Conservation (phyloP, 2,888 invertebrate genomes). For the Philopedon plagiatum region DNA sequence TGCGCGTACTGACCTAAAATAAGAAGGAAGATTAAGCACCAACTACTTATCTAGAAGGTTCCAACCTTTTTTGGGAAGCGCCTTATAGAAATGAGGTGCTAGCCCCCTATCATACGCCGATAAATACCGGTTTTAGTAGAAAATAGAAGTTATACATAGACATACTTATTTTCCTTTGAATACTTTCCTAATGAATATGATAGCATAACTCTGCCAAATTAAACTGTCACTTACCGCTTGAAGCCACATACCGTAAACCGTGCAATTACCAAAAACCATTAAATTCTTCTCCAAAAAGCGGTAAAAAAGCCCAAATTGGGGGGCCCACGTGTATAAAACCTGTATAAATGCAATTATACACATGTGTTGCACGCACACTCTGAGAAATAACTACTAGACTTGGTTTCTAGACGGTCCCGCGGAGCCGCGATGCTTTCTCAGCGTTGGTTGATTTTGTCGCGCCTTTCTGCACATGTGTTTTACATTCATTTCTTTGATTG, state of each 20-base stretch:
- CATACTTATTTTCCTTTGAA: no score
- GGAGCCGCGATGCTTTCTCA: conserved; percentile 36
- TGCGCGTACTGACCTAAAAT: no score
- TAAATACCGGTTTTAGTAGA: no score
- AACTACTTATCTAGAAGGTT: no score
- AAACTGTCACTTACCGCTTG: not conserved
- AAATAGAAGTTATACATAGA: no score
- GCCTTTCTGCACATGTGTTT: conserved; percentile 46
- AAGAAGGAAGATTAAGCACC: no score
- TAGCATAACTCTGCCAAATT: not conserved
- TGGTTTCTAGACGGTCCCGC: conserved; percentile 33
- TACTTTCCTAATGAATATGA: not conserved
- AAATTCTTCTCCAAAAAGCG: conserved; percentile 34
- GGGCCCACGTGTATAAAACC: conserved; percentile 31
- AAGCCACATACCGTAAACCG: not conserved
- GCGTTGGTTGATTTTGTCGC: conserved; percentile 44
- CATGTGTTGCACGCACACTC: conserved; percentile 26
- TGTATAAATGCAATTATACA: conserved; percentile 11
- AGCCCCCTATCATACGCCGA: no score
- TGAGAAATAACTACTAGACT: conserved; percentile 39
- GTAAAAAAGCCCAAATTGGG: conserved; percentile 23
- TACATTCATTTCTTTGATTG: conserved; percentile 44
- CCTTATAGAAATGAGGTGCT: no score
- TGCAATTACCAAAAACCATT: conserved; percentile 26
- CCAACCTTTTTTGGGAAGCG: no score